phyloP scores from a whole-genome alignment of 2,888 invertebrate genomes.

The Eremobia ochroleuca region DNA sequence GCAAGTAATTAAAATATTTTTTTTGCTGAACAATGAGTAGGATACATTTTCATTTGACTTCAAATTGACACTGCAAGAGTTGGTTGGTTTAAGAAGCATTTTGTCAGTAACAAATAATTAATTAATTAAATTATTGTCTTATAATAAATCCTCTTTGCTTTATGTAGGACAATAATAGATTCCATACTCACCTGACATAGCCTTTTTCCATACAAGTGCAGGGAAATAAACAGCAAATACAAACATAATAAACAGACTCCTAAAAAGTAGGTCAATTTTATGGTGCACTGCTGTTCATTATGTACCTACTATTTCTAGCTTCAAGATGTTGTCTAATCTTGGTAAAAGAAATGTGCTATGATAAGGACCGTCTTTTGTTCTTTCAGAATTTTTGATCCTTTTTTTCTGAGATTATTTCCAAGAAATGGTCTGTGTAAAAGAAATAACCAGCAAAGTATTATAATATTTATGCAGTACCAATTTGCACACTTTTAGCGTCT shows the following conservation, averaged over 20 bases:
- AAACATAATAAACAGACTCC: neutral
- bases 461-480: neutral
- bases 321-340: neutral
- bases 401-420: neutral
- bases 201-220: neutral
- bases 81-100: neutral
- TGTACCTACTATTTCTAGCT: constrained; percentile 11
- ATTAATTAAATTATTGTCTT: neutral
- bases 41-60: neutral
- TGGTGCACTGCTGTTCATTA: constrained; percentile 48
- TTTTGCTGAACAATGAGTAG: neutral
- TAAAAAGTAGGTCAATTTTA: constrained; percentile 48
- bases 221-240: constrained; percentile 6
- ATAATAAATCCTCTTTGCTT: neutral
- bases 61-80: too few relatives aligned
- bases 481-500: neutral
- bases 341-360: neutral
- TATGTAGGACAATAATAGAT: neutral
- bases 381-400: neutral
- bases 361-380: neutral
- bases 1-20: neutral
- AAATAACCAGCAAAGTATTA: neutral
- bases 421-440: neutral
- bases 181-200: neutral
- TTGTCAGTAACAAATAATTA: neutral